Percentiles rank a stretch among this genome's conserved stretches.
phyloP scores from a whole-genome alignment of 2,113 vertebrate genomes.

The Albula glossodonta region DNA sequence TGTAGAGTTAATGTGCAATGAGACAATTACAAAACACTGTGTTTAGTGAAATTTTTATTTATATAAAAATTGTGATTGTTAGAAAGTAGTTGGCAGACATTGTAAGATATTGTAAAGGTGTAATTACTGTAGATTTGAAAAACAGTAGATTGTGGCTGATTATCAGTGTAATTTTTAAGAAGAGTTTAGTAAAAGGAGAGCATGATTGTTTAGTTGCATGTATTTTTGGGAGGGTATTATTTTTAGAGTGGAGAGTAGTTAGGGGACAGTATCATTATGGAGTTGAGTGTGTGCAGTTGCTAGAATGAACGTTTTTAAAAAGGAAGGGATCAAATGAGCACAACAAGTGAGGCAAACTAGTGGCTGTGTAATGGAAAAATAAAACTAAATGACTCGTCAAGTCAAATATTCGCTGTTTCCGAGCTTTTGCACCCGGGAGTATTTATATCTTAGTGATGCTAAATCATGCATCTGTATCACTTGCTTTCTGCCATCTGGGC shows the following conservation, averaged over 20 bases:
- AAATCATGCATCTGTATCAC: slow-evolving; percentile 6
- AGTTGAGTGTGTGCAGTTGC: neutral
- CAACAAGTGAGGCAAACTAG: neutral
- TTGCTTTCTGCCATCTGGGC: neutral
- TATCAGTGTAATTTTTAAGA: no score
- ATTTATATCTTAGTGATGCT: neutral
- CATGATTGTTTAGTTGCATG: no score
- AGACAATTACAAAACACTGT: no score
- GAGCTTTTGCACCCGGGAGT: neutral
- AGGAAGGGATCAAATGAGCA: neutral
- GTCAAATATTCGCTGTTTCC: neutral
- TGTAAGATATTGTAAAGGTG: no score
- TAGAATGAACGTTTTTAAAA: neutral
- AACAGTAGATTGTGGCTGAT: no score
- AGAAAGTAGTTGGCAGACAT: no score
- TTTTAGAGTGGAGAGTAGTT: neutral
- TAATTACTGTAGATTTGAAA: no score
- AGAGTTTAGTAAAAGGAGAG: no score
- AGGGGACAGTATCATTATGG: no score
- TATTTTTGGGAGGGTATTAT: no score
- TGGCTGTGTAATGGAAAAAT: neutral
- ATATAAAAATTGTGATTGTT: no score
- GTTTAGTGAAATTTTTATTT: no score
- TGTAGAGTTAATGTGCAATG: neutral
- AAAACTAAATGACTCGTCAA: neutral